A percentile compares a stretch with the other conserved stretches of the same genome.
These are phyloP conservation scores for Ischnura elegans DNA, from an alignment of 2,888 invertebrate species.

Conservation along the genomic window DNA sequence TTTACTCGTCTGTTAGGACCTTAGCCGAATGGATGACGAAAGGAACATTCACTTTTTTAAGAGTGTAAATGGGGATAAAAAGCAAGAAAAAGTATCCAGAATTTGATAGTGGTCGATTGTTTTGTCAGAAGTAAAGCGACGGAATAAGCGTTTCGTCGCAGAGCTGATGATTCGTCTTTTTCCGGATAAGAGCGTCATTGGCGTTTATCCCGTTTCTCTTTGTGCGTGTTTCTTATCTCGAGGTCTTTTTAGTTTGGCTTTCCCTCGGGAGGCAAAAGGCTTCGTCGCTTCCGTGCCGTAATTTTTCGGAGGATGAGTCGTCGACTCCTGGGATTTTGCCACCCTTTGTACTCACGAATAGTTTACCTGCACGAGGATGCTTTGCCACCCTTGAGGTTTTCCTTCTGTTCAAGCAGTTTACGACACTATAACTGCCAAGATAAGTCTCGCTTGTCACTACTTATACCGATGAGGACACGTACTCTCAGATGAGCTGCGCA, in stretches of 20 bases:
- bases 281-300: neutral
- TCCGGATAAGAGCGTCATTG: neutral
- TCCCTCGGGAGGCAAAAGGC: neutral
- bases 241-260: neutral
- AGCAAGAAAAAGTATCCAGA: neutral
- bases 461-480: neutral
- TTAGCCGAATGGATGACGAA: too few species aligned
- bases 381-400: neutral
- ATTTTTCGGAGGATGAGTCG: slow-evolving; percentile 9
- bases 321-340: slow-evolving; percentile 26
- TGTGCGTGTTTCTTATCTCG: neutral
- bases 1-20: too few species aligned
- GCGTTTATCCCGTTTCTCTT: slow-evolving; percentile 11
- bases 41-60: too few species aligned
- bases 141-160: neutral
- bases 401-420: neutral
- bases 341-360: slow-evolving; percentile 1
- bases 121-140: neutral
- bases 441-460: neutral
- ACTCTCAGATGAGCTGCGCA: neutral
- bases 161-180: neutral
- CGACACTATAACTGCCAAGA: neutral
- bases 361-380: neutral
- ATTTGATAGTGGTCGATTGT: neutral
- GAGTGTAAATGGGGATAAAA: too few species aligned